Evolutionary conservation across 2,888 invertebrate genomes (phyloP).

Genomic region (Graphium colonna): DNA sequence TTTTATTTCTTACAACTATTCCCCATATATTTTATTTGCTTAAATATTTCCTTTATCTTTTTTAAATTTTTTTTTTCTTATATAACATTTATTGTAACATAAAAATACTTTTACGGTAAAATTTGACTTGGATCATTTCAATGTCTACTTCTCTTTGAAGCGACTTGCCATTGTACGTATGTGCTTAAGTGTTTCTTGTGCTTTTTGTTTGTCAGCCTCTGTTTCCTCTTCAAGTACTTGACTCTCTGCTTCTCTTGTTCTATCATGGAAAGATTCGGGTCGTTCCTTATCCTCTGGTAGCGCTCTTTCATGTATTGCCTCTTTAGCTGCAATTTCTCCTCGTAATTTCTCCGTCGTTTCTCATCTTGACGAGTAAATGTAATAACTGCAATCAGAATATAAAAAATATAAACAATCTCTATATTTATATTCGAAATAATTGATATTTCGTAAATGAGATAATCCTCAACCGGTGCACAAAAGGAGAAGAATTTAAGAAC

Average conservation of each 20-base stretch:
- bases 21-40: no score
- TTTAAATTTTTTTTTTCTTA: no score
- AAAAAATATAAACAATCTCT: no score
- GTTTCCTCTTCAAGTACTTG: background rate
- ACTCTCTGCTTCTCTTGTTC: conserved; percentile 1
- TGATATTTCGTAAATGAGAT: no score
- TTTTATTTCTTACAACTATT: no score
- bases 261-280: background rate
- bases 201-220: background rate
- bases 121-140: background rate
- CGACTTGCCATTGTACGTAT: background rate
- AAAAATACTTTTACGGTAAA: no score
- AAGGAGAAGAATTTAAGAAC: no score
- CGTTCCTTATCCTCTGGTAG: conserved; percentile 1
- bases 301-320: conserved; percentile 4
- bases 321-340: conserved; percentile 1
- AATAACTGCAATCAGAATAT: no score
- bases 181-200: background rate
- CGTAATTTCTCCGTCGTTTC: background rate
- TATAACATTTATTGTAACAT: no score
- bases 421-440: no score
- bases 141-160: background rate
- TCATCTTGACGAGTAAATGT: background rate
- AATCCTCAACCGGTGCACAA: no score
- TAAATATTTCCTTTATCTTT: no score